Conservation (phyloP, 2,888 invertebrate genomes). For the Branchipolynoe longqiensis region DNA sequence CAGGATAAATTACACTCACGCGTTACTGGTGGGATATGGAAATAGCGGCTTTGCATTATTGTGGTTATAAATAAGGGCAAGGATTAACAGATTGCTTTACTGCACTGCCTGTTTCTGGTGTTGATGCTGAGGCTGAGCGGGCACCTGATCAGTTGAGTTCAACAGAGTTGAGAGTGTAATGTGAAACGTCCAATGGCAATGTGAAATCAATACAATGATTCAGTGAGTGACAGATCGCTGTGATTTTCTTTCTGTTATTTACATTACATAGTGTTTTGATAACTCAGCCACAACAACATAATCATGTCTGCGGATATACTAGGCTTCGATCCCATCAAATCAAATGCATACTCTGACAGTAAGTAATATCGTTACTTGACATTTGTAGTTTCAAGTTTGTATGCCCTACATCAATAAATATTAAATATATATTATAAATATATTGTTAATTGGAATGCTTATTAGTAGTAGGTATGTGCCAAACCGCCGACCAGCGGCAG, state of each 20-base stretch:
- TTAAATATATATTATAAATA: no score
- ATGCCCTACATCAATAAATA: no score
- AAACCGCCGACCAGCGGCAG: no score
- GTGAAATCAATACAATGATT: not conserved
- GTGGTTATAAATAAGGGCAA: not conserved
- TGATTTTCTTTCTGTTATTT: not conserved
- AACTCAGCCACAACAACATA: not conserved
- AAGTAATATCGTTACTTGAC: no score
- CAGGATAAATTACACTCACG: not conserved
- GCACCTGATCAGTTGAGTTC: slow-evolving; percentile 2
- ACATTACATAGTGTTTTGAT: not conserved
- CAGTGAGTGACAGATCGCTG: not conserved
- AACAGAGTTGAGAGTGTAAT: no score
- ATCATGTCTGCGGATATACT: slow-evolving; percentile 65
- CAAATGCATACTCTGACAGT: slow-evolving; percentile 75
- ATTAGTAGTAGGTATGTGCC: no score
- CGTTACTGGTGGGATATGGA: not conserved
- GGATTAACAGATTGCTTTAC: not conserved
- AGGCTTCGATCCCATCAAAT: slow-evolving; percentile 71
- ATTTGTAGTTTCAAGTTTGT: no score
- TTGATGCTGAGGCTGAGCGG: not conserved
- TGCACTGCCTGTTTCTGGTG: not conserved
- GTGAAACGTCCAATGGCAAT: not conserved
- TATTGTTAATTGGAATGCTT: no score
- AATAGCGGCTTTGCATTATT: not conserved